phyloP scores from a whole-genome alignment of 2,113 vertebrate genomes.

The Hypomesus transpacificus region DNA sequence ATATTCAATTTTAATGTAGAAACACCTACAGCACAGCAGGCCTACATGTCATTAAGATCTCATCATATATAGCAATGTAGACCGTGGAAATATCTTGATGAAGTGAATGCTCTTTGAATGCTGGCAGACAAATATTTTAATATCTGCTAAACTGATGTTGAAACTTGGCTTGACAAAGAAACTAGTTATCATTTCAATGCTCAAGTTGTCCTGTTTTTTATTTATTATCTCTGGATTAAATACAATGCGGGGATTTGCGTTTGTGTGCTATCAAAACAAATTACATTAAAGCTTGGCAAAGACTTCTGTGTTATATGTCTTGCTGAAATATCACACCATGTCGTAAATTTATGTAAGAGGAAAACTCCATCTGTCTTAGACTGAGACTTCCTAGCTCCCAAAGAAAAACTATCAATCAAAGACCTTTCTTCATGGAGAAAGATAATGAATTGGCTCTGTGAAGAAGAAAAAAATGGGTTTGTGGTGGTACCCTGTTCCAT shows the following conservation, averaged over 20 bases:
- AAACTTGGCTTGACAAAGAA: conserved; percentile 15
- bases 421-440: conserved; percentile 35
- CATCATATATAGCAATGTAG: conserved; percentile 18
- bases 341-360: conserved; percentile 31
- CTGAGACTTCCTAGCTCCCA: conserved; percentile 40
- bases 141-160: conserved; percentile 31
- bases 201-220: conserved; percentile 39
- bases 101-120: conserved; percentile 1
- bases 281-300: conserved; percentile 27
- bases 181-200: conserved; percentile 19
- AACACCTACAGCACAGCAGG: conserved; percentile 31
- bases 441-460: conserved; percentile 28
- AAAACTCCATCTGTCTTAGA: conserved; percentile 40
- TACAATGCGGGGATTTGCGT: conserved; percentile 18
- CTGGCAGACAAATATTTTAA: conserved; percentile 17
- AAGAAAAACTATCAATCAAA: conserved; percentile 40
- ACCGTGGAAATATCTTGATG: conserved; percentile 37
- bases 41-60: no score
- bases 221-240: conserved; percentile 45
- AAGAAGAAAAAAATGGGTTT: conserved; percentile 35
- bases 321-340: conserved; percentile 29
- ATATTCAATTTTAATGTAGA: conserved; percentile 23
- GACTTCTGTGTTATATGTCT: conserved; percentile 13
- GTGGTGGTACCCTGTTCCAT: conserved; percentile 49
- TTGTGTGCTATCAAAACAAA: conserved; percentile 33